Evolutionary conservation across 2,888 invertebrate genomes (phyloP).

Genomic region (Andricus quercusramuli): DNA sequence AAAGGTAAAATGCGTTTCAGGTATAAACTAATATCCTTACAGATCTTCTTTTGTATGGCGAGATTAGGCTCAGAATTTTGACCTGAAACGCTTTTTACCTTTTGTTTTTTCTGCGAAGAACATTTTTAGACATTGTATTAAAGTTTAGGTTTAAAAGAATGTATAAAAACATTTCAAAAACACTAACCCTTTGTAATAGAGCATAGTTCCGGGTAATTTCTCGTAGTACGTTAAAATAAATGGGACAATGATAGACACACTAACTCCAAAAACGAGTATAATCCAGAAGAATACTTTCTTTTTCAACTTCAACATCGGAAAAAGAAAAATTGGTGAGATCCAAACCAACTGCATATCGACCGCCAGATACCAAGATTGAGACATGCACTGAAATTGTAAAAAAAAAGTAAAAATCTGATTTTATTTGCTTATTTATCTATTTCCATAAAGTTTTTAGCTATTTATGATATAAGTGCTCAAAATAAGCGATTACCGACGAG

Average conservation of each 20-base stretch:
- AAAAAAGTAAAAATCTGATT: background rate
- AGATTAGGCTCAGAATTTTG: no score
- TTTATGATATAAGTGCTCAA: no score
- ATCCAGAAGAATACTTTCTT: slow-evolving; percentile 59
- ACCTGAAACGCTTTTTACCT: no score
- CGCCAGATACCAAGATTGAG: slow-evolving; percentile 81
- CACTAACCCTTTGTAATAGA: slow-evolving; percentile 72
- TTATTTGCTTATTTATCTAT: no score
- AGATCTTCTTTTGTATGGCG: no score
- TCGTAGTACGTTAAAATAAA: slow-evolving; percentile 66
- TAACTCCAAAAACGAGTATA: slow-evolving; percentile 57
- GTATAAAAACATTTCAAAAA: background rate
- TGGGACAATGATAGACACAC: slow-evolving; percentile 66
- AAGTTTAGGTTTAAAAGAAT: background rate
- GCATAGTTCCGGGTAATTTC: slow-evolving; percentile 69
- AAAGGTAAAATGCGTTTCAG: no score
- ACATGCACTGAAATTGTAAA: slow-evolving; percentile 79
- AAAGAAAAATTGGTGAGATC: slow-evolving; percentile 72
- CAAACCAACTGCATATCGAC: slow-evolving; percentile 73
- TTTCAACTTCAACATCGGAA: slow-evolving; percentile 68
- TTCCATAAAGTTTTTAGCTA: no score
- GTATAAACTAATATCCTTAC: no score
- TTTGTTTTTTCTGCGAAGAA: no score
- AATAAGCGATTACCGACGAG: no score
- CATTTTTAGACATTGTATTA: background rate